Percentiles rank a stretch among this genome's conserved stretches.
Conservation (phyloP, 2,797 vertebrate genomes). For the Enteromius argenteus region DNA sequence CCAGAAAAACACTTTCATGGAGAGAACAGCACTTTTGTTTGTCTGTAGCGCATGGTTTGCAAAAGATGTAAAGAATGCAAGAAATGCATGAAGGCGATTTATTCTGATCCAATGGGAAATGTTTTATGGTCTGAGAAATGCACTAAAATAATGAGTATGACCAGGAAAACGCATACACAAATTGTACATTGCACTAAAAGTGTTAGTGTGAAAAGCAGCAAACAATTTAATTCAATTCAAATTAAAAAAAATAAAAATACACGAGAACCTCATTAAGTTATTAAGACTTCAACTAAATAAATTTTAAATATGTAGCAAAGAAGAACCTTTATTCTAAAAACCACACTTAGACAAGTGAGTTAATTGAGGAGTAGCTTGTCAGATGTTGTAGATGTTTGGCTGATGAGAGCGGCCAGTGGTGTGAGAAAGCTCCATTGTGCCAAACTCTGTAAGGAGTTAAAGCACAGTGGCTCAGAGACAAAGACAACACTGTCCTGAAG, state of each 20-base stretch:
- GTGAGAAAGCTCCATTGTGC: constrained; percentile 64
- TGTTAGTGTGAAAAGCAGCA: not conserved
- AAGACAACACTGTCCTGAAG: constrained; percentile 69
- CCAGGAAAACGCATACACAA: not conserved
- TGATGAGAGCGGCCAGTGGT: constrained; percentile 46
- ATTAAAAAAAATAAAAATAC: not conserved
- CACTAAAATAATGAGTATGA: not conserved
- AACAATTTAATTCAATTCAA: not conserved
- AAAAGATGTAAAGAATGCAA: constrained; percentile 31
- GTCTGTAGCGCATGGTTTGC: not conserved
- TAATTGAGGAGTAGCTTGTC: constrained; percentile 38
- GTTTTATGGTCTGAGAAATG: not conserved
- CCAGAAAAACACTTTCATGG: no score
- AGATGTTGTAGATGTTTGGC: constrained; percentile 56
- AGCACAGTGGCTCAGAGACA: constrained; percentile 67
- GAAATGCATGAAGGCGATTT: constrained; percentile 26
- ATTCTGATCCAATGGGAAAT: not conserved
- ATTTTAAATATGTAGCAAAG: not conserved
- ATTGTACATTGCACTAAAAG: not conserved
- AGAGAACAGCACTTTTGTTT: constrained; percentile 12
- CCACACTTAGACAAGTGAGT: constrained; percentile 36
- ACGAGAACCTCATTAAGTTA: not conserved
- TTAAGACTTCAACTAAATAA: not conserved
- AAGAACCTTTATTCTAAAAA: constrained; percentile 30
- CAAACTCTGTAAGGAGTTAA: constrained; percentile 64